Base-by-base conservation (phyloP, 2,113 vertebrate species). In the Strix uralensis region DNA sequence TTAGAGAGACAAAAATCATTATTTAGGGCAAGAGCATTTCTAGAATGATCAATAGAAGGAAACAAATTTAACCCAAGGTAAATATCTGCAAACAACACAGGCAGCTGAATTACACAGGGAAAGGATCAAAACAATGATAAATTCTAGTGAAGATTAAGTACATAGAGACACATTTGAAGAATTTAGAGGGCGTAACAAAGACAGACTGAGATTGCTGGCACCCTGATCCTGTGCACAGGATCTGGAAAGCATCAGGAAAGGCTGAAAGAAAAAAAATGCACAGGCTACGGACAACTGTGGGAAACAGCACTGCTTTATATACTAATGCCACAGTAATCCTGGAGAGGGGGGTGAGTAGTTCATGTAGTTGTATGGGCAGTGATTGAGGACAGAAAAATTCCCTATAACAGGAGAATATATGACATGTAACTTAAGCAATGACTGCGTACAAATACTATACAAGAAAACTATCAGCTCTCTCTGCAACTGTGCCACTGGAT, bases 221-320 rank as follows among this genome's bases (percentile, higher is more conserved):
- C 70, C 59, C 81, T 65, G 61, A 75, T 81, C 40, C 78, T 82
- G 30, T 57, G 49, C 81, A 77, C 23, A 62, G 74, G 92, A 87
- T 94, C 96, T 96, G 94, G 95, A 95, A 95, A 92, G 51, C 58
- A 91, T 95, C 94, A 94, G 70, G 40, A 90, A 93, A 93, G 75
- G 46, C 46, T 72, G 70, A 82, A 95, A 70, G 47, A n/a, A 86
- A 88, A 84, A 94, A 91, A 81, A 55, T 4, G 12, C 26, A 77
- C n/a, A 52, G 52, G 38, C 74, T 83, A 49, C 5, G 22, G 71
- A 90, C 79, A 94, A 90, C 81, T 94, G 90, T 96, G 93, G 63
- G 93, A 96, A 96, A 81, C 55, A 86, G 90, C 86, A 86, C 63
- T 71, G 51, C 71, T 90, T 88, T 88, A 88, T 94, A 87, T 29